These are phyloP conservation scores for Ctenochaetus hawaiiensis DNA, from an alignment of 2,797 vertebrate species.

Conservation along the genomic window DNA sequence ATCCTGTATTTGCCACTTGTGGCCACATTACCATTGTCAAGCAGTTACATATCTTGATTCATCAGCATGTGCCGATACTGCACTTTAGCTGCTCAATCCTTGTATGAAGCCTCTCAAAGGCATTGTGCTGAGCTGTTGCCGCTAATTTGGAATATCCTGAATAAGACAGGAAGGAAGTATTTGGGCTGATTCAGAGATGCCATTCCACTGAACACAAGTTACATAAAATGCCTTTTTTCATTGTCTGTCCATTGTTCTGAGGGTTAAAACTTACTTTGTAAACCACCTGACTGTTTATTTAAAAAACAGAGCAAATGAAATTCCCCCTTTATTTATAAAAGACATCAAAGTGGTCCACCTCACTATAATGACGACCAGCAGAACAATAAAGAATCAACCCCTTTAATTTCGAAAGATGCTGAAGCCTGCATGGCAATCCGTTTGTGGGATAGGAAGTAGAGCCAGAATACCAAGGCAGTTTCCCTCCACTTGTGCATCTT, in stretches of 20 bases:
- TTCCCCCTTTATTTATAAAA: neutral
- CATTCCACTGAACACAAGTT: neutral
- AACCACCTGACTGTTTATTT: neutral
- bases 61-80: neutral
- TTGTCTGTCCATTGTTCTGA: neutral
- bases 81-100: neutral
- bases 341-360: neutral
- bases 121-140: slow-evolving; percentile 16
- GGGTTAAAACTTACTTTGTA: neutral
- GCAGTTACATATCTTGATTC: neutral
- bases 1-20: neutral
- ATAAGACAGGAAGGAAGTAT: slow-evolving; percentile 41
- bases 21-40: neutral
- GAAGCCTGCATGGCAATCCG: slow-evolving; percentile 1
- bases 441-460: neutral
- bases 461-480: neutral
- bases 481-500: slow-evolving; percentile 6
- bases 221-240: neutral
- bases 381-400: neutral
- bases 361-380: too few relatives aligned
- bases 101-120: neutral
- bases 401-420: neutral
- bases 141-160: slow-evolving; percentile 51
- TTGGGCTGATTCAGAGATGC: slow-evolving; percentile 8
- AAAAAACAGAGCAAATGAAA: neutral